Evolutionary conservation across 2,888 invertebrate genomes (phyloP).

Genomic region (Pilophorus perplexus): DNA sequence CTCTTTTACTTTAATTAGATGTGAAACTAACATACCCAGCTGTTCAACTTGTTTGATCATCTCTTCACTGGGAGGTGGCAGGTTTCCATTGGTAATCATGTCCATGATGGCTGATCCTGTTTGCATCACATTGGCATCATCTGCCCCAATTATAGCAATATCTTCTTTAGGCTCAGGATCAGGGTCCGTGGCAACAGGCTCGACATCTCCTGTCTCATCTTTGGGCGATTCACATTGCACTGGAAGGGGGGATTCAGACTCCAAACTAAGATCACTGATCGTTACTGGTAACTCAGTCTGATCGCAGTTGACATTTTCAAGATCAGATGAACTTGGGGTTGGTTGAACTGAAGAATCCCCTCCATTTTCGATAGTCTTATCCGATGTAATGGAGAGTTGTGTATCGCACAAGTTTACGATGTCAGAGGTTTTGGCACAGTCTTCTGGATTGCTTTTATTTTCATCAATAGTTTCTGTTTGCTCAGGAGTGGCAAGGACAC

Average conservation of each 20-base stretch:
- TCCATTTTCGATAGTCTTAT: too few relatives aligned
- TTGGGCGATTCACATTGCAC: not conserved
- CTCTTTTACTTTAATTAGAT: too few relatives aligned
- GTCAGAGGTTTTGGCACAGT: too few relatives aligned
- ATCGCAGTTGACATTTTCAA: conserved; percentile 27
- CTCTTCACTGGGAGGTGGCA: conserved; percentile 23
- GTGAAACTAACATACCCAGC: conserved; percentile 8
- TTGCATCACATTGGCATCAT: conserved; percentile 30
- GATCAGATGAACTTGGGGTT: conserved; percentile 4
- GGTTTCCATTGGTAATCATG: conserved; percentile 28
- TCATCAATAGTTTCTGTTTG: conserved; percentile 1
- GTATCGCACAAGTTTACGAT: too few relatives aligned
- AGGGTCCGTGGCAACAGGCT: conserved; percentile 19
- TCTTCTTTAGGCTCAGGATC: conserved; percentile 24
- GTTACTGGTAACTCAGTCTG: conserved; percentile 45
- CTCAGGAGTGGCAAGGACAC: conserved; percentile 31
- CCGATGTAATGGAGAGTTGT: too few relatives aligned
- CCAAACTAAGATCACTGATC: conserved; percentile 42
- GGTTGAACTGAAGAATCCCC: not conserved
- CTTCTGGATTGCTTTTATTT: conserved; percentile 5
- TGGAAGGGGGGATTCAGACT: not conserved
- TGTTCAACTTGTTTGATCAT: conserved; percentile 19
- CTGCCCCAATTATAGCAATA: conserved; percentile 36
- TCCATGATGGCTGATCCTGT: conserved; percentile 32
- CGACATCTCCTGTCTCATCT: not conserved